Evolutionary conservation across 2,888 invertebrate species (phyloP).

Genomic region (Epinotia demarniana): DNA sequence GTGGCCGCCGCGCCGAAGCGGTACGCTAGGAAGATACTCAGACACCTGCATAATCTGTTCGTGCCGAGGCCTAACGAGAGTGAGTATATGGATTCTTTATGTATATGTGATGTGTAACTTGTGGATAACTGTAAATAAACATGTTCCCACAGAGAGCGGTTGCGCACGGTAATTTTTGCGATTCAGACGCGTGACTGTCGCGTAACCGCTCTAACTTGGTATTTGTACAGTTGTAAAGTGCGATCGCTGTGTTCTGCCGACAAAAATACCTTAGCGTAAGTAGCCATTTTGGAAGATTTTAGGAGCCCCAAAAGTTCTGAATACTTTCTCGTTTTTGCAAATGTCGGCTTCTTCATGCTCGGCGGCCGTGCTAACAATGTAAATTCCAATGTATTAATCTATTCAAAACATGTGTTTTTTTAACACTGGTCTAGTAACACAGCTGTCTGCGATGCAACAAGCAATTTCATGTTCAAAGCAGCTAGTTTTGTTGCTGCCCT

Average conservation of each 20-base stretch:
- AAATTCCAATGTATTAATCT: background rate
- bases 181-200: too few species aligned
- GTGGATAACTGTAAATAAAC: background rate
- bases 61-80: slow-evolving; percentile 97
- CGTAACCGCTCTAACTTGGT: background rate
- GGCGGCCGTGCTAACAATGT: background rate
- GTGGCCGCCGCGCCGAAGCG: slow-evolving; percentile 95
- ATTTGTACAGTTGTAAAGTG: background rate
- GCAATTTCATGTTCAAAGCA: background rate
- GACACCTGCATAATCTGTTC: slow-evolving; percentile 97
- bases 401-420: background rate
- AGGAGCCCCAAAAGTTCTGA: too few species aligned
- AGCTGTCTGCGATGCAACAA: background rate
- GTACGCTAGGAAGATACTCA: slow-evolving; percentile 95
- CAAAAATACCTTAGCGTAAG: too few species aligned
- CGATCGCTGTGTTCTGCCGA: background rate
- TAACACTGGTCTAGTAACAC: background rate
- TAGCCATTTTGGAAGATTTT: too few species aligned
- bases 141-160: background rate
- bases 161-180: too few species aligned
- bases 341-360: background rate
- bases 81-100: slow-evolving; percentile 75
- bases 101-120: background rate
- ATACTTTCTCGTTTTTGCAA: too few species aligned
- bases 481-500: background rate